Percentiles rank a stretch among this genome's conserved stretches.
Evolutionary conservation across 2,888 invertebrate species (phyloP).

Genomic region (Ectemnius cavifrons): DNA sequence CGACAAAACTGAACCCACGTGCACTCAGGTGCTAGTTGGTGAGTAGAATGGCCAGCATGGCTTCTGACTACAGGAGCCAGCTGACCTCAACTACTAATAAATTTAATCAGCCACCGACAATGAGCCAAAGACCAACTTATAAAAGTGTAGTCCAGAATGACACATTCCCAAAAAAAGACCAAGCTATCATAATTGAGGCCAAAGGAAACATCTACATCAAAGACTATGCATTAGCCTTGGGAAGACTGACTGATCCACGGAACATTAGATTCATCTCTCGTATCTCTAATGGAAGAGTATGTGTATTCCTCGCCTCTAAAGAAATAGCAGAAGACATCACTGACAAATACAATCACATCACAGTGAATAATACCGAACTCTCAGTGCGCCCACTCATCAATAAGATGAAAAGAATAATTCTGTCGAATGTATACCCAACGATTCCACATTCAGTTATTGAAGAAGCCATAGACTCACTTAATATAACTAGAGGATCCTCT

Average conservation of each 20-base stretch:
- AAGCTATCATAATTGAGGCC: constrained; percentile 30
- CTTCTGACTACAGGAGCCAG: not conserved
- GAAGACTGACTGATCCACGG: constrained; percentile 10
- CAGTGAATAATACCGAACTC: not conserved
- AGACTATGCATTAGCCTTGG: constrained; percentile 19
- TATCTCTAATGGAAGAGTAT: constrained; percentile 18
- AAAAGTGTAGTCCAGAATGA: constrained; percentile 16
- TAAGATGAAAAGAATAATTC: constrained; percentile 20
- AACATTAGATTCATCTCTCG: constrained; percentile 25
- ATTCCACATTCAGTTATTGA: constrained; percentile 17
- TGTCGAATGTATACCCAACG: constrained; percentile 58
- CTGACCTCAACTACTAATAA: not conserved
- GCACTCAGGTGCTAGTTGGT: too few species aligned
- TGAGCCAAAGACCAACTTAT: too few species aligned
- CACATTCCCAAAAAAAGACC: constrained; percentile 23
- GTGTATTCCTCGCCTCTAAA: constrained; percentile 19
- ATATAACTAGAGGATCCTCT: constrained; percentile 46
- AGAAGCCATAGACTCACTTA: constrained; percentile 32
- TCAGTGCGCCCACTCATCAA: constrained; percentile 47
- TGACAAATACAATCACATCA: constrained; percentile 5
- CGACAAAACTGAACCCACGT: too few species aligned
- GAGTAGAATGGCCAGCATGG: not conserved
- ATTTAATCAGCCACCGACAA: not conserved
- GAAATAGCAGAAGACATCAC: constrained; percentile 16
- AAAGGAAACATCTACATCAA: constrained; percentile 23